Conservation (phyloP, 2,888 invertebrate species). For the Antitype chi region DNA sequence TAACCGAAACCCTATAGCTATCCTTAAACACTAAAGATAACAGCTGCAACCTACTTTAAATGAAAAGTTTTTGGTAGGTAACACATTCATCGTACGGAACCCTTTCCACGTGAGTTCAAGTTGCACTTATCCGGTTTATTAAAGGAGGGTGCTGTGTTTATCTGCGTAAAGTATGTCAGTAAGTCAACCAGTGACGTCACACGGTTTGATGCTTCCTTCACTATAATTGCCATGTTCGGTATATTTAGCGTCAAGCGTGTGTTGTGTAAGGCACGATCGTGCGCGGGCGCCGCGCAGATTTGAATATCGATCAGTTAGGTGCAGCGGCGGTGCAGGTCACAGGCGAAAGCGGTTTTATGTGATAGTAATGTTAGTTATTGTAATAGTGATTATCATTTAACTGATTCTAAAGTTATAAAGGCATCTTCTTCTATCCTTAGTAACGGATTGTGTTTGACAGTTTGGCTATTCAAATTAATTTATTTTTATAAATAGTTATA, state of each 20-base stretch:
- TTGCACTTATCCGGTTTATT: too few relatives aligned
- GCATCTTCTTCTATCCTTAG: background rate
- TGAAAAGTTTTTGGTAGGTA: too few relatives aligned
- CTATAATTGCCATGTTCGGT: constrained; percentile 46
- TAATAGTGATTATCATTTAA: background rate
- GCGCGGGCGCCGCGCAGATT: constrained; percentile 48
- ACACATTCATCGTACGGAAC: too few relatives aligned
- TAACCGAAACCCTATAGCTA: too few relatives aligned
- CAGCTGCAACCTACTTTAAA: too few relatives aligned
- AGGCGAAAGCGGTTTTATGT: constrained; percentile 3
- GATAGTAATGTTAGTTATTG: background rate
- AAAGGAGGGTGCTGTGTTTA: background rate
- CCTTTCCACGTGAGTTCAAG: too few relatives aligned
- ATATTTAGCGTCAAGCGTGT: constrained; percentile 48
- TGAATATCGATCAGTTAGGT: constrained; percentile 60
- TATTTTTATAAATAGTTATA: too few relatives aligned
- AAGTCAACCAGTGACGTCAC: constrained; percentile 50
- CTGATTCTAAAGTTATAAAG: background rate
- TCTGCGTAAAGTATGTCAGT: constrained; percentile 37
- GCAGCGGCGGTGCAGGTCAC: background rate
- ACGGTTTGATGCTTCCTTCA: constrained; percentile 42
- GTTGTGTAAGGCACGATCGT: constrained; percentile 62
- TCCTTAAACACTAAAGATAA: too few relatives aligned
- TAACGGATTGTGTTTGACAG: background rate
- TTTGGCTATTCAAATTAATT: too few relatives aligned